These are phyloP conservation scores for Hyla sarda DNA, from an alignment of 2,113 vertebrate genomes.

Conservation along the genomic window DNA sequence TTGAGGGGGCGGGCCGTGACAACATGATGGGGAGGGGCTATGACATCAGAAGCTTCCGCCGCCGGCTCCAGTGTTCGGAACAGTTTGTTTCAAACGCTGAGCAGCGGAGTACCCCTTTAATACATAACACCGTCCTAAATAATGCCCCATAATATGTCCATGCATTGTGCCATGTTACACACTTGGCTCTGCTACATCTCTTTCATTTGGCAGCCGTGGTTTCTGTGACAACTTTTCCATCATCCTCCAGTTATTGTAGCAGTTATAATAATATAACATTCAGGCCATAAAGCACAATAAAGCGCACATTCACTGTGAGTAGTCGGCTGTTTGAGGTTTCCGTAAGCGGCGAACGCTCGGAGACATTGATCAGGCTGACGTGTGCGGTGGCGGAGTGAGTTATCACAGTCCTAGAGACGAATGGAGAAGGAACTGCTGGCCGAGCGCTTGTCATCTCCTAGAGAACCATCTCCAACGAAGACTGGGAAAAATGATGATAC, in stretches of 20 bases:
- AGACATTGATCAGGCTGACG: constrained; percentile 12
- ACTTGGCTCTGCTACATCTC: too few relatives aligned
- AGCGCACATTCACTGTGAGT: neutral
- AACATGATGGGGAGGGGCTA: too few relatives aligned
- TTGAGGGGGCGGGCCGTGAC: too few relatives aligned
- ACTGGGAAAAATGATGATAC: constrained; percentile 1
- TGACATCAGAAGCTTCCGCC: too few relatives aligned
- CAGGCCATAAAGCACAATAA: neutral
- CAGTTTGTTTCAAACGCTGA: too few relatives aligned
- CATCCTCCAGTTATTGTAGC: neutral
- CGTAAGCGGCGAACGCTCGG: neutral
- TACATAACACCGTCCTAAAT: too few relatives aligned
- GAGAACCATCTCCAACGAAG: neutral
- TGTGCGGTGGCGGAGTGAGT: neutral
- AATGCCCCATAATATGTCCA: too few relatives aligned
- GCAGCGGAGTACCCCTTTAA: too few relatives aligned
- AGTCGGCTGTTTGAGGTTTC: neutral
- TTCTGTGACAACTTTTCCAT: neutral
- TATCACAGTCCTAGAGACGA: constrained; percentile 2
- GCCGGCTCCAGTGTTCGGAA: too few relatives aligned
- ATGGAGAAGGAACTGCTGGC: neutral
- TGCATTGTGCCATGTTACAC: too few relatives aligned
- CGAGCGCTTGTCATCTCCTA: neutral
- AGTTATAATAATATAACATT: neutral
- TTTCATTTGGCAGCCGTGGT: too few relatives aligned